These are phyloP conservation scores for Platalea minor DNA, from an alignment of 2,797 vertebrate species.

Conservation along the genomic window DNA sequence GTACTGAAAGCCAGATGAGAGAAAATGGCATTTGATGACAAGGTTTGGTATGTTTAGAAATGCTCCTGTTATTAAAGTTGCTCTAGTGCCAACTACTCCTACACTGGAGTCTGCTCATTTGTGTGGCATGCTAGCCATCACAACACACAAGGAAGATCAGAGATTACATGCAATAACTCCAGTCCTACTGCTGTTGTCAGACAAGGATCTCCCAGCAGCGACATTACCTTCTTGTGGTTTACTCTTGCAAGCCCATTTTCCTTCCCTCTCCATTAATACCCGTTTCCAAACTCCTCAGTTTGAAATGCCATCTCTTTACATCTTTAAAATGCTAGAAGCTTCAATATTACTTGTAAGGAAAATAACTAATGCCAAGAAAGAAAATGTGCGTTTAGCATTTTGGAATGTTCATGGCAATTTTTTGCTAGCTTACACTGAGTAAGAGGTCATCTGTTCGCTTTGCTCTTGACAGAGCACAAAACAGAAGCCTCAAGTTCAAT, in stretches of 20 bases:
- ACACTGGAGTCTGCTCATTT: conserved; percentile 4
- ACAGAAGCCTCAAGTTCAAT: not conserved
- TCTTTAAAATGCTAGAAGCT: not conserved
- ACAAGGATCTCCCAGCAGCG: not conserved
- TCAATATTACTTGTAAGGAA: not conserved
- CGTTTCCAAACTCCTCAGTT: not conserved
- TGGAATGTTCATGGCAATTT: not conserved
- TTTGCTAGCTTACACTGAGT: not conserved
- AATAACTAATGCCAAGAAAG: not conserved
- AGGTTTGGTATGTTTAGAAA: conserved; percentile 6
- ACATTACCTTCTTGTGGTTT: conserved; percentile 18
- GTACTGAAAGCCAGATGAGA: not conserved
- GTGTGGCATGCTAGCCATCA: not conserved
- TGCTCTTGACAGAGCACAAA: not conserved
- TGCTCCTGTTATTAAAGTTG: conserved; percentile 9
- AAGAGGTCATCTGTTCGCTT: not conserved
- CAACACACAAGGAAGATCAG: not conserved
- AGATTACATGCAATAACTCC: not conserved
- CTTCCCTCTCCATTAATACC: not conserved
- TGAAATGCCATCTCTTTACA: not conserved
- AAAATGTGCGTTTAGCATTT: not conserved
- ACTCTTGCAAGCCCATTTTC: not conserved
- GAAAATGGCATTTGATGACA: conserved; percentile 1
- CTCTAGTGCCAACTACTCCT: conserved; percentile 7
- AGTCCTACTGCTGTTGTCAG: not conserved